Base-by-base conservation (phyloP, 1,140 invertebrate genomes). In the Aphelenchoides avenae region DNA sequence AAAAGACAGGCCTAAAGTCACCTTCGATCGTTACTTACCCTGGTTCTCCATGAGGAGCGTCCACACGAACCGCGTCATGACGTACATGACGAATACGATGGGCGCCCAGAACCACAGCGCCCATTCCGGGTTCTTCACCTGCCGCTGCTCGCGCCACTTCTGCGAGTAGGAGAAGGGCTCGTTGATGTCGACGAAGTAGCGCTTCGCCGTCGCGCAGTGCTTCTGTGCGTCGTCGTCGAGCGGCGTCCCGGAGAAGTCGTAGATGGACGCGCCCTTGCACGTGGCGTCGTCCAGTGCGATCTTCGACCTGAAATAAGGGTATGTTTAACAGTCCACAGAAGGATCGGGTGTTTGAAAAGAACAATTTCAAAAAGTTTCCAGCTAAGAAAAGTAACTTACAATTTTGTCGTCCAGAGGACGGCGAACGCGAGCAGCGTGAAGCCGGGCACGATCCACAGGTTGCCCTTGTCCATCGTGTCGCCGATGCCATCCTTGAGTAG, bases 71-170 rank as follows among this genome's bases (percentile, higher is more conserved):
- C 57, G 39, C n/a, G 57, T 60, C 1, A 60, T 15, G 7, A 60
- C 57, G 22, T 61, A 60, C 42, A 60, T 61, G 2, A 61, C 57
- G 22, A 58, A 58, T 22, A 58, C 56, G 37, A 58, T 58, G 24
- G 56, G 56, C 5, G 31, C 56, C 56, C 56, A 58, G 30, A 58
- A 58, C 56, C 56, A 58, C 6, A 58, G 53, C 22, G 57, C 36
- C 56, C 56, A 58, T 42, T 60, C 57, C 15, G 57, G 57, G 24
- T 60, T 60, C 20, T 60, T 60, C 24, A 60, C 57, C 43, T 60
- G 33, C 24, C 57, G 9, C 22, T 44, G 51, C 5, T 29, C 39
- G 3, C 57, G 27, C 53, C 52, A 60, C 6, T 29, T 30, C 15
- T 62, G 43, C 34, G 54, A 50, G 26, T 29, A 37, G 20, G 40